Evolutionary conservation across 1,140 invertebrate species (phyloP).

Genomic region (Pseudomyrmex pallidus): DNA sequence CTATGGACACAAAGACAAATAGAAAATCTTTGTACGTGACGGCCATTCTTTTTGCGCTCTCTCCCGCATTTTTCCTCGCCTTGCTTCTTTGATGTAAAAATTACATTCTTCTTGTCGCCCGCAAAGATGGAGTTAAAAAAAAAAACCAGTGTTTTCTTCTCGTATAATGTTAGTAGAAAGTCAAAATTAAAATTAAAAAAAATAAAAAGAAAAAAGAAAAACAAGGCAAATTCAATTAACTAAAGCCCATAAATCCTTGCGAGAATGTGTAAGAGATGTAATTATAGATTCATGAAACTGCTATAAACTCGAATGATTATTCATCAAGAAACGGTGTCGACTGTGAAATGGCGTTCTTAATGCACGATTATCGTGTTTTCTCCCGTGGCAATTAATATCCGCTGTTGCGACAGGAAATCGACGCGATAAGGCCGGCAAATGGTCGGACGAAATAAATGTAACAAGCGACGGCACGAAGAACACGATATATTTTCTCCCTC

Average conservation of each 20-base stretch:
- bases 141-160: slow-evolving; percentile 17
- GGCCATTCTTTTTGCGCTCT: slow-evolving; percentile 42
- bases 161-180: slow-evolving; percentile 33
- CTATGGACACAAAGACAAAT: slow-evolving; percentile 57
- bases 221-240: slow-evolving; percentile 9
- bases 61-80: slow-evolving; percentile 35
- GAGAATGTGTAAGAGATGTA: slow-evolving; percentile 5
- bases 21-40: slow-evolving; percentile 56
- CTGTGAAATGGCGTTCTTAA: slow-evolving; percentile 19
- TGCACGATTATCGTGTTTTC: slow-evolving; percentile 30
- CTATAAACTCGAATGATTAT: slow-evolving; percentile 10
- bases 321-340: slow-evolving; percentile 13
- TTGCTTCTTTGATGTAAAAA: slow-evolving; percentile 55
- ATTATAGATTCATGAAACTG: slow-evolving; percentile 22
- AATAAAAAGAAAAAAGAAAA: background rate
- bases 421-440: slow-evolving; percentile 48
- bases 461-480: slow-evolving; percentile 49
- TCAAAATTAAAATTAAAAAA: slow-evolving; percentile 20
- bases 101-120: slow-evolving; percentile 50
- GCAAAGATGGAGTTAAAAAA: slow-evolving; percentile 42
- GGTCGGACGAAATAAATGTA: slow-evolving; percentile 52
- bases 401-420: slow-evolving; percentile 38
- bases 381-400: slow-evolving; percentile 53
- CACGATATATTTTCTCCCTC: slow-evolving; percentile 39
- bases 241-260: slow-evolving; percentile 1